Evolutionary conservation across 2,113 vertebrate species (phyloP).

Genomic region (Vidua chalybeata): DNA sequence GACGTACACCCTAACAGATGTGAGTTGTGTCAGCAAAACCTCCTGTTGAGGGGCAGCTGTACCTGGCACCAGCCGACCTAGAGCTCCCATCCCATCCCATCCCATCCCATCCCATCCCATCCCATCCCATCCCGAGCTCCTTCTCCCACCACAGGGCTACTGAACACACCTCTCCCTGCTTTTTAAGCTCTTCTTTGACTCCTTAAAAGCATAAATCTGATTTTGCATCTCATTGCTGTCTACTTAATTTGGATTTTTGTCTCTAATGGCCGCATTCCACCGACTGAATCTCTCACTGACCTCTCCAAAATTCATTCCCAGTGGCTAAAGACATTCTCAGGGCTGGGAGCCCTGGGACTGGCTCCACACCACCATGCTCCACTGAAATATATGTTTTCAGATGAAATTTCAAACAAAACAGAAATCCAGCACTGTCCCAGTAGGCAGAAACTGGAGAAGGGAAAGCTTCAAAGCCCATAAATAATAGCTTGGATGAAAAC

Average conservation of each 20-base stretch:
- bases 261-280: neutral
- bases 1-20: neutral
- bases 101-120: neutral
- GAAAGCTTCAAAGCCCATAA: slow-evolving; percentile 1
- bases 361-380: neutral
- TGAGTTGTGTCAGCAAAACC: neutral
- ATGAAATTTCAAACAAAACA: neutral
- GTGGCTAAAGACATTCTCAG: neutral
- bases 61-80: neutral
- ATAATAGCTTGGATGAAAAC: neutral
- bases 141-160: neutral
- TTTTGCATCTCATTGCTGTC: neutral
- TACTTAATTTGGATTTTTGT: neutral
- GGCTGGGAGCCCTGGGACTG: neutral
- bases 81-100: neutral
- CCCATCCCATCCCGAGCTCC: neutral
- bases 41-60: neutral
- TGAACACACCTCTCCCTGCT: neutral
- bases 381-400: neutral
- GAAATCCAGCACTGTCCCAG: neutral
- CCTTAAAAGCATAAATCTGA: neutral
- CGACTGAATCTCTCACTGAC: neutral
- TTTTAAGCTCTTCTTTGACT: neutral
- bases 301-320: neutral
- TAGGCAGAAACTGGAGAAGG: neutral